Conservation (phyloP, 2,888 invertebrate genomes). For the Phorcus lineatus region DNA sequence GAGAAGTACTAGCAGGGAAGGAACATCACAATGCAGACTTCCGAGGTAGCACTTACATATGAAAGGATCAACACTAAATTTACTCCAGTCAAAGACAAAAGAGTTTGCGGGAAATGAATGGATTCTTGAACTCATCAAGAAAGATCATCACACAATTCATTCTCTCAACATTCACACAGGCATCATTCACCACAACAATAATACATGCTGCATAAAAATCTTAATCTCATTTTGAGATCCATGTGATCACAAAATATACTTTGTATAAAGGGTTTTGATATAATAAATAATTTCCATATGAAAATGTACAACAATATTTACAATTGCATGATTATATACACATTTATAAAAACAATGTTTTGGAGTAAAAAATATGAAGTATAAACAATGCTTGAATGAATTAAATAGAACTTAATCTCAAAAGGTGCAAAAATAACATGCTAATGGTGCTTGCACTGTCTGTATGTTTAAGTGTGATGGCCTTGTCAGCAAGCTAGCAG, state of each 20-base stretch:
- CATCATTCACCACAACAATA: slow-evolving; percentile 9
- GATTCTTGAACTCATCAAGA: slow-evolving; percentile 21
- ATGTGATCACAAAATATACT: slow-evolving; percentile 37
- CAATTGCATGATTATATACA: slow-evolving; percentile 29
- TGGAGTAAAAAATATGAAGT: slow-evolving; percentile 7
- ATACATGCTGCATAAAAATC: slow-evolving; percentile 25
- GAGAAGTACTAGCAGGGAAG: slow-evolving; percentile 1
- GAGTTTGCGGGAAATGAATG: not conserved
- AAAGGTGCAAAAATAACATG: not conserved
- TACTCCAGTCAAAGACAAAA: not conserved
- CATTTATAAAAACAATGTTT: slow-evolving; percentile 6
- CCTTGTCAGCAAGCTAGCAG: slow-evolving; percentile 14
- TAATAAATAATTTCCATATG: slow-evolving; percentile 33
- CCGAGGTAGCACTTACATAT: not conserved
- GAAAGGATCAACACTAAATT: not conserved
- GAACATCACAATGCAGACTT: not conserved
- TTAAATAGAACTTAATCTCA: slow-evolving; percentile 30
- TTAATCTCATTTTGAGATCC: slow-evolving; percentile 35
- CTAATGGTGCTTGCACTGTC: not conserved
- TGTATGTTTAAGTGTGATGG: not conserved
- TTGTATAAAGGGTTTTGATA: slow-evolving; percentile 36
- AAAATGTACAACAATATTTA: slow-evolving; percentile 42
- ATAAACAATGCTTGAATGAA: slow-evolving; percentile 21
- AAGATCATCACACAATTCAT: not conserved
- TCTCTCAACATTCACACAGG: not conserved